A percentile compares a stretch with the other conserved stretches of the same genome.
Conservation (phyloP, 2,113 vertebrate genomes). For the Actenoides lindsayi region DNA sequence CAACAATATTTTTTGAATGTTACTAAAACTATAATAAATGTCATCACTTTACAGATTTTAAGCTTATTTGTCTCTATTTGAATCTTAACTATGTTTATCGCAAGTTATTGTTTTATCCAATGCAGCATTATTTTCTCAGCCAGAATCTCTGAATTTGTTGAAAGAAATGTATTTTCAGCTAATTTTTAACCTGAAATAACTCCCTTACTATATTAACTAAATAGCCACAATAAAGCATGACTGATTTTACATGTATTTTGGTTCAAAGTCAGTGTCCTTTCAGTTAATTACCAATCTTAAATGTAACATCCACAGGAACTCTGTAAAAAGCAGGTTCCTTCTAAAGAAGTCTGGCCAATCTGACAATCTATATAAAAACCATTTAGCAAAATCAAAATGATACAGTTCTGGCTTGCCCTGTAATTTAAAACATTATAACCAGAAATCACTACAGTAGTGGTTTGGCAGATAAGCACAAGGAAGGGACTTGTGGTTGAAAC, state of each 20-base stretch:
- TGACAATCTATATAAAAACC: conserved; percentile 56
- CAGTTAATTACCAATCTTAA: conserved; percentile 26
- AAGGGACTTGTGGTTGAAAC: conserved; percentile 5
- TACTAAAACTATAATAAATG: conserved; percentile 30
- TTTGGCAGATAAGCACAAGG: conserved; percentile 35
- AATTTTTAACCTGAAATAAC: conserved; percentile 10
- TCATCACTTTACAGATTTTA: conserved; percentile 31
- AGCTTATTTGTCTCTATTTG: conserved; percentile 15
- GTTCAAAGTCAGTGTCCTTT: conserved; percentile 13
- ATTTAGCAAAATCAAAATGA: conserved; percentile 46
- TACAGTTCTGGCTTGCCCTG: background rate
- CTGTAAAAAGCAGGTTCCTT: background rate
- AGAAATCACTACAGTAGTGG: conserved; percentile 24
- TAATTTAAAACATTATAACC: conserved; percentile 54
- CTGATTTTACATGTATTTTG: background rate
- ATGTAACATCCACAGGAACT: conserved; percentile 32
- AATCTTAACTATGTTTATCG: background rate
- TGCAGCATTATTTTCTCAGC: background rate
- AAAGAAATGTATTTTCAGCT: background rate
- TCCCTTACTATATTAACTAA: background rate
- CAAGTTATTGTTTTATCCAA: background rate
- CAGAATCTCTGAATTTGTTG: background rate
- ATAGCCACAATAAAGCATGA: background rate
- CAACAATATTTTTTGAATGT: background rate
- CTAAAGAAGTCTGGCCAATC: conserved; percentile 6